Evolutionary conservation across 1,140 invertebrate genomes (phyloP).

Genomic region (Bombus impatiens): DNA sequence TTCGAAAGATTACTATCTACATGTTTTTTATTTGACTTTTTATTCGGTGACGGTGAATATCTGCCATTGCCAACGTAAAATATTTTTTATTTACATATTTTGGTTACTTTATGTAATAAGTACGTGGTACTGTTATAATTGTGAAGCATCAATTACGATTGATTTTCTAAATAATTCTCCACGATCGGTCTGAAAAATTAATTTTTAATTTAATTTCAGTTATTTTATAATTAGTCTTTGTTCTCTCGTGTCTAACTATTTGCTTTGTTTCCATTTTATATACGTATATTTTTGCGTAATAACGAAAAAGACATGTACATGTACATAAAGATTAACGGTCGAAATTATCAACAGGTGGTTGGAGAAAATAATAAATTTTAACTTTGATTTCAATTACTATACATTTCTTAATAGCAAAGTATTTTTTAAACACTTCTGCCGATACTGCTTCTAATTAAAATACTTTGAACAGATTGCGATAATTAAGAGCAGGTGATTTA

Average conservation of each 20-base stretch:
- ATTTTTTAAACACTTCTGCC: neutral
- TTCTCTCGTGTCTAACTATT: neutral
- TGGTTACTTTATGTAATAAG: neutral
- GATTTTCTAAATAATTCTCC: neutral
- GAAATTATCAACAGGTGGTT: constrained; percentile 69
- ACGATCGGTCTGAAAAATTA: neutral
- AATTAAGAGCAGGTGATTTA: neutral
- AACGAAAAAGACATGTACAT: neutral
- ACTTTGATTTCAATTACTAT: neutral
- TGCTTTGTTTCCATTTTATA: neutral
- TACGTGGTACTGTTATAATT: neutral
- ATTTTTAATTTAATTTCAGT: constrained; percentile 3
- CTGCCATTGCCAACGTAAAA: too few relatives aligned
- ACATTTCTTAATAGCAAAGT: neutral
- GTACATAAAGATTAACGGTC: constrained; percentile 17
- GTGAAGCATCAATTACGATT: neutral
- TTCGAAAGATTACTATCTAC: neutral
- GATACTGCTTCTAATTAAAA: neutral
- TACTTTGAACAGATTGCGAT: neutral
- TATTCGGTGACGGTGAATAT: too few relatives aligned
- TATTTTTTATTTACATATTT: neutral
- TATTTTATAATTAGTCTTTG: neutral
- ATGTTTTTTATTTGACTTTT: neutral
- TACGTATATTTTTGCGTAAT: neutral
- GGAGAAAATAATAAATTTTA: constrained; percentile 28